Percentiles rank a stretch among this genome's conserved stretches.
These are phyloP conservation scores for Enteromius thamalakanensis DNA, from an alignment of 2,797 vertebrate genomes.

Conservation along the genomic window DNA sequence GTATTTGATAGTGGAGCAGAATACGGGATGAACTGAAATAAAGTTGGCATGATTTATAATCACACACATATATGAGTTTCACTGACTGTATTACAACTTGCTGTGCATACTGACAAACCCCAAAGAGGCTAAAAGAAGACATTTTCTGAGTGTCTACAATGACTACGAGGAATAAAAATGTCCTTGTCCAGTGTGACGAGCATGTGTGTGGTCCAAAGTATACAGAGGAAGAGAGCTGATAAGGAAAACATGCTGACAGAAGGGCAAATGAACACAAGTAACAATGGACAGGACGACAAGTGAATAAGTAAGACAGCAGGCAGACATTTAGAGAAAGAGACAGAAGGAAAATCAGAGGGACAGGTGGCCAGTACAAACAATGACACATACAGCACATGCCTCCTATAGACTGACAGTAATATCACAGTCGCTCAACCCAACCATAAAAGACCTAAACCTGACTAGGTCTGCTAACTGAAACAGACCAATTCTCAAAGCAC, in stretches of 20 bases:
- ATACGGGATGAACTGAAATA: background rate
- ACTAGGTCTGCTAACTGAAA: background rate
- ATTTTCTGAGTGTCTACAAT: background rate
- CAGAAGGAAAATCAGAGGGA: constrained; percentile 6
- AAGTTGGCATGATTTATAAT: background rate
- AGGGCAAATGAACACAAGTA: constrained; percentile 20
- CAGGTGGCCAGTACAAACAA: constrained; percentile 19
- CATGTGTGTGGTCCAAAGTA: background rate
- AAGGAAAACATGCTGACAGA: constrained; percentile 30
- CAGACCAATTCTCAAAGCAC: background rate
- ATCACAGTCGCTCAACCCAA: constrained; percentile 20
- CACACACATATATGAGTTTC: background rate
- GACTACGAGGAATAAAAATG: background rate
- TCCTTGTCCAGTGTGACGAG: background rate
- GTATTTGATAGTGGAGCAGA: background rate
- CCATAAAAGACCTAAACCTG: background rate
- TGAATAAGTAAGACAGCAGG: constrained; percentile 17
- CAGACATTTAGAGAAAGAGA: constrained; percentile 27
- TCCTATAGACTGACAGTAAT: constrained; percentile 25
- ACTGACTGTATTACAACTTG: background rate
- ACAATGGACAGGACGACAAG: constrained; percentile 9
- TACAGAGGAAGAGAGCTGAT: background rate
- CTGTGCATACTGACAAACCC: background rate
- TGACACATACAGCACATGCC: background rate
- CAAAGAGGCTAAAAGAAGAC: background rate